phyloP scores from a whole-genome alignment of 1,140 invertebrate species.

The Hylyphantes graminicola region DNA sequence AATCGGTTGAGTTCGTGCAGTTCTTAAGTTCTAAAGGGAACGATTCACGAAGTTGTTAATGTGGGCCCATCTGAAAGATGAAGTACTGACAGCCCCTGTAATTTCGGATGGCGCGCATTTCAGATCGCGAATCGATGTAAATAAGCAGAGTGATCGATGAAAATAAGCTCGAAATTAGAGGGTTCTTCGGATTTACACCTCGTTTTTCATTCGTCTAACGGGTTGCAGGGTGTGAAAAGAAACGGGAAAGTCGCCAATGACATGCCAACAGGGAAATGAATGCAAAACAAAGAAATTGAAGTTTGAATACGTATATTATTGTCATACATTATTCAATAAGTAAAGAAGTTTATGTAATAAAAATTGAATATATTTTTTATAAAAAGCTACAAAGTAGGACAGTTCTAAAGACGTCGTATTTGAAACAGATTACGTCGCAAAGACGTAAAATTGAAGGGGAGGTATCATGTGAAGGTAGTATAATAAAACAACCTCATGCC shows the following conservation, averaged over 20 bases:
- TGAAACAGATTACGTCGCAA: neutral
- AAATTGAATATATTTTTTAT: neutral
- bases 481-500: neutral
- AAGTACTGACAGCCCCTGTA: conserved; percentile 21
- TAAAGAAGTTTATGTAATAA: neutral
- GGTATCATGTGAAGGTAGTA: neutral
- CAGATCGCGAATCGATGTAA: neutral
- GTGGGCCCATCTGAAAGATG: conserved; percentile 11
- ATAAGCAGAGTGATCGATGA: conserved; percentile 32
- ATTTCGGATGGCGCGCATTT: neutral
- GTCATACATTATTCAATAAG: neutral
- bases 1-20: too few species aligned
- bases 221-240: neutral
- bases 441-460: neutral
- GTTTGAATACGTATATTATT: neutral
- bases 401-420: neutral
- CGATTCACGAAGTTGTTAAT: conserved; percentile 25
- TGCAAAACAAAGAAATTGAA: neutral
- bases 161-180: conserved; percentile 29
- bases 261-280: conserved; percentile 9
- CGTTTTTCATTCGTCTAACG: conserved; percentile 33
- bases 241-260: conserved; percentile 4
- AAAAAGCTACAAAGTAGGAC: neutral
- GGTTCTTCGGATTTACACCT: conserved; percentile 22
- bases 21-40: neutral